A percentile compares a stretch with the other conserved stretches of the same genome.
Evolutionary conservation across 2,113 vertebrate genomes (phyloP).

Genomic region (Pycnonotus jocosus): DNA sequence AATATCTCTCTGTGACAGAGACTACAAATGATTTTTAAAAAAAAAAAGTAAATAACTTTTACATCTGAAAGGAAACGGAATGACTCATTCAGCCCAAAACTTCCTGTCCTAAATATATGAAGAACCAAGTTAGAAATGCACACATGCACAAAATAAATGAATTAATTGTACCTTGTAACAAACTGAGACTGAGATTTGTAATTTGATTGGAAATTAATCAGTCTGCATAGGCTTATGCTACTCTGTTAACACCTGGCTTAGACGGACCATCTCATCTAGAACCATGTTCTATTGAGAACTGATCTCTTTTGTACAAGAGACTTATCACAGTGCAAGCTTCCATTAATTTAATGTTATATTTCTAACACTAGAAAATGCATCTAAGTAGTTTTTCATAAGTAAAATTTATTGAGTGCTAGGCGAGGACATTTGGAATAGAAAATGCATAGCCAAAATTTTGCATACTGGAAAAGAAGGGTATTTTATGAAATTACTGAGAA

Average conservation of each 20-base stretch:
- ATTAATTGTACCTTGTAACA: background rate
- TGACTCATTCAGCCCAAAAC: background rate
- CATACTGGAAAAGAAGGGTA: fast-evolving
- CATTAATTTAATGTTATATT: background rate
- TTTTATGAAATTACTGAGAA: background rate
- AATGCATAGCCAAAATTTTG: background rate
- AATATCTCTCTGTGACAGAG: background rate
- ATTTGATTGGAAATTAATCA: background rate
- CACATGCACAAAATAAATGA: background rate
- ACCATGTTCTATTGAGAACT: background rate
- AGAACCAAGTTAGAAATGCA: background rate
- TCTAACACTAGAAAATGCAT: background rate
- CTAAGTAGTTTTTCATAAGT: background rate
- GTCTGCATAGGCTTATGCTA: background rate
- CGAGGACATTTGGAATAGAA: background rate
- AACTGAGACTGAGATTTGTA: background rate
- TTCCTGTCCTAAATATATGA: background rate
- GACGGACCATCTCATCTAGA: background rate
- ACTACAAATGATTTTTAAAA: background rate
- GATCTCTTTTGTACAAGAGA: background rate
- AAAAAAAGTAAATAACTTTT: background rate
- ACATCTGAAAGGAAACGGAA: background rate
- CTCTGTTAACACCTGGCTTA: background rate
- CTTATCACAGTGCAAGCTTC: background rate
- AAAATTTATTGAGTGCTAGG: background rate